Evolutionary conservation across 2,888 invertebrate species (phyloP), one percentile per base, ranked within the genome.

Genomic region (Campoplex capitator): DNA sequence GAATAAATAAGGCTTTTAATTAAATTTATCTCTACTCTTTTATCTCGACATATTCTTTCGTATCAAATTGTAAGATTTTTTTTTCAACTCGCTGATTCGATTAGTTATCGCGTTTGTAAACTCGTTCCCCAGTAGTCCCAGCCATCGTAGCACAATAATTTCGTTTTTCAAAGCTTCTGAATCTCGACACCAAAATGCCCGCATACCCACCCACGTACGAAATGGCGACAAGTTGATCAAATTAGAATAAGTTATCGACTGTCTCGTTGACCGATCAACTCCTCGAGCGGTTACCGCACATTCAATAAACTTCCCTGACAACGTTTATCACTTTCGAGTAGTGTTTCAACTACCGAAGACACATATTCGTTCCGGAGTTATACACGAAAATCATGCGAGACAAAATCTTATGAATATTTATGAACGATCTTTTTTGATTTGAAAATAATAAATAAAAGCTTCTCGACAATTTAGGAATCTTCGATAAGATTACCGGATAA

Each of bases 201-300:
- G 23, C 42, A 23, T 23, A 54, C 9, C 54, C 56, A 70, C 78
- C 75, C 75, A 70, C 48, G 45, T 42, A 77, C 78, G 88, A 88
- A 85, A 85, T 84, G 79, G 85, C 81, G 87, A 68, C 73, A 83
- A 83, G 81, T 88, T 89, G 23, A 90, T 89, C 89, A 90, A 62
- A 90, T 90, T 89, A 89, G 87, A 90, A 90, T 90, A 75, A 16
- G 84, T 88, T 90, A 90, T 90, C 89, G 28, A 48, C 84, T 62
- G 83, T 80, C 75, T 84, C 87, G 84, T 58, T 70, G 56, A 76
- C 70, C 16, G 67, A 67, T 76, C 80, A 71, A 62, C 70, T 75
- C 62, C 32, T 56, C 67, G 67, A n/a, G 62, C 58, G 18, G 62
- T 73, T 82, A 67, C 18, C 48, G 32, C 35, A 71, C 23, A 71